These are phyloP conservation scores for Triplophysa bombifrons DNA, from an alignment of 2,797 vertebrate species.

Conservation along the genomic window DNA sequence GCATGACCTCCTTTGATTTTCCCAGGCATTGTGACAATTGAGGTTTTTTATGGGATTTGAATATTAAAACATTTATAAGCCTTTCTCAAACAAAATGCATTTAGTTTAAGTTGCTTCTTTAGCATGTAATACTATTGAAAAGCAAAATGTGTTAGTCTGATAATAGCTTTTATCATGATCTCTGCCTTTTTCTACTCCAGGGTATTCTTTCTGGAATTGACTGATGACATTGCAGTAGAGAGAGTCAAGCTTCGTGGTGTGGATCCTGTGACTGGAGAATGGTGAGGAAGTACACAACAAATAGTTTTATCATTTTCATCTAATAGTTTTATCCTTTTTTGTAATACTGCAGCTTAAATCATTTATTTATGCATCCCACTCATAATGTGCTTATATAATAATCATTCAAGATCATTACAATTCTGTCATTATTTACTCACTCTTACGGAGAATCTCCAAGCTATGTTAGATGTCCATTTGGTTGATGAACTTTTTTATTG, in stretches of 20 bases:
- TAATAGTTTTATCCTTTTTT: too few relatives aligned
- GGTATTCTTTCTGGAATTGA: constrained; percentile 86
- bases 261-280: constrained; percentile 86
- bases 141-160: neutral
- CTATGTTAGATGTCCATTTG: too few relatives aligned
- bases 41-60: neutral
- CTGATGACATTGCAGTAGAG: constrained; percentile 80
- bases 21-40: constrained; percentile 14
- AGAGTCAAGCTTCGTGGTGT: constrained; percentile 78
- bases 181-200: constrained; percentile 65
- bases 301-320: too few relatives aligned
- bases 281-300: constrained; percentile 70
- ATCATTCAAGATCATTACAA: too few relatives aligned
- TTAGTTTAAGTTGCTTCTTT: neutral
- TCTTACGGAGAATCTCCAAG: too few relatives aligned
- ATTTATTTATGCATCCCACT: too few relatives aligned
- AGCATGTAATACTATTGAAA: neutral
- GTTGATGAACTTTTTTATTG: neutral
- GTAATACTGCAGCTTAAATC: too few relatives aligned
- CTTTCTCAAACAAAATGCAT: neutral
- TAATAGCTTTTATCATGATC: neutral
- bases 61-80: neutral
- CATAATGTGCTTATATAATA: too few relatives aligned
- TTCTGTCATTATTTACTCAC: too few relatives aligned
- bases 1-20: constrained; percentile 36